Percentiles rank a stretch among this genome's conserved stretches.
Conservation (phyloP, 2,797 vertebrate genomes). For the Anniella stebbinsi region DNA sequence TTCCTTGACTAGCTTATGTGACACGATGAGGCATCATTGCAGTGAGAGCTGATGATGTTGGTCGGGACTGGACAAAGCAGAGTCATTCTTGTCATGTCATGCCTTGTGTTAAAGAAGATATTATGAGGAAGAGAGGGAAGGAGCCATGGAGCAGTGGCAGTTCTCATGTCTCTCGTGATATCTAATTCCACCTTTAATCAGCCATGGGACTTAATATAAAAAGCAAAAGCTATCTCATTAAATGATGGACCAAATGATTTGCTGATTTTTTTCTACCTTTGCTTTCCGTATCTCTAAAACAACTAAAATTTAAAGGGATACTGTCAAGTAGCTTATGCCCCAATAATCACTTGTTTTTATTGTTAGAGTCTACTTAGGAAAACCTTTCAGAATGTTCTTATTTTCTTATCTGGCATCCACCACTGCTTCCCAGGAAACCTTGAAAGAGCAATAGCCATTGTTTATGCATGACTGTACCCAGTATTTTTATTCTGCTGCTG, state of each 20-base stretch:
- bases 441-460: conserved; percentile 6
- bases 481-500: conserved; percentile 59
- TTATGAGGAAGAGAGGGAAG: background rate
- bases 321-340: conserved; percentile 40
- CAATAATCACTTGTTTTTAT: background rate
- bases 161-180: background rate
- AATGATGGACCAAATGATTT: conserved; percentile 31
- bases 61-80: no score
- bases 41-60: background rate
- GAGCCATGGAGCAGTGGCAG: background rate
- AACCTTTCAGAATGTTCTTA: conserved; percentile 18
- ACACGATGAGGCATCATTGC: background rate
- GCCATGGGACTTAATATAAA: conserved; percentile 5
- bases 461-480: conserved; percentile 2
- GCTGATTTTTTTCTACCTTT: background rate
- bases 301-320: conserved; percentile 48
- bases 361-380: conserved; percentile 10
- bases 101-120: background rate
- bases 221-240: background rate
- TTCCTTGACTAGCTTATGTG: background rate
- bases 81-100: background rate
- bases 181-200: background rate
- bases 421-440: conserved; percentile 34
- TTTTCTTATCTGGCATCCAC: conserved; percentile 26
- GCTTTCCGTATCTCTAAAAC: conserved; percentile 21